These are phyloP conservation scores for Acronicta aceris DNA, from an alignment of 2,888 invertebrate species.

Conservation along the genomic window DNA sequence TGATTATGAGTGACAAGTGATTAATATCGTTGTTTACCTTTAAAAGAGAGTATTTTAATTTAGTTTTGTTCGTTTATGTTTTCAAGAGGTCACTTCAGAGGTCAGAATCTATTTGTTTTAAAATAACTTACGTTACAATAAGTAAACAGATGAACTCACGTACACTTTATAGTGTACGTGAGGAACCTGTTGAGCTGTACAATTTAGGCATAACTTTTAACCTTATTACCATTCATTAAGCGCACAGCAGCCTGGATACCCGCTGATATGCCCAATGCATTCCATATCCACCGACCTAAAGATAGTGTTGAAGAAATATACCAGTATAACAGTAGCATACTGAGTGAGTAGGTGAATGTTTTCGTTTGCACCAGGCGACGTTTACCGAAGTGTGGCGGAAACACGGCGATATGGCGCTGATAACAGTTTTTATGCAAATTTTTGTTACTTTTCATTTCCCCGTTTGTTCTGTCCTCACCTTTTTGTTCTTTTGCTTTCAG, in stretches of 20 bases:
- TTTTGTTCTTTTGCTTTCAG: slow-evolving; percentile 67
- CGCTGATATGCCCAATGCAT: background rate
- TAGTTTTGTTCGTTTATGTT: too few species aligned
- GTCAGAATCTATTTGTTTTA: too few species aligned
- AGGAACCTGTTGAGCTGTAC: too few species aligned
- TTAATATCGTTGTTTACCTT: slow-evolving; percentile 5
- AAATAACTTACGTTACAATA: too few species aligned
- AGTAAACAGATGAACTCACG: too few species aligned
- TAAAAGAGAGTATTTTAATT: too few species aligned
- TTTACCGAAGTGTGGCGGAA: slow-evolving; percentile 70
- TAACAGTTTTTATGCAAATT: slow-evolving; percentile 72
- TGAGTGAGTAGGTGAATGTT: slow-evolving; percentile 55
- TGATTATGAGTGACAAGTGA: slow-evolving; percentile 32
- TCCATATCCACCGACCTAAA: background rate
- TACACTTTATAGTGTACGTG: too few species aligned
- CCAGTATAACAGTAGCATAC: slow-evolving; percentile 10
- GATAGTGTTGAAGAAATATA: slow-evolving; percentile 4
- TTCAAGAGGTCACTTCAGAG: too few species aligned
- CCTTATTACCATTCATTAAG: too few species aligned
- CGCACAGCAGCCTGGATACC: background rate
- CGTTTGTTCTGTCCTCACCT: slow-evolving; percentile 19
- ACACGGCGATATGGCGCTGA: slow-evolving; percentile 69
- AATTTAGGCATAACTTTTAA: too few species aligned
- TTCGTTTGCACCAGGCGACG: slow-evolving; percentile 59
- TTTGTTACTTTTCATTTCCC: slow-evolving; percentile 67